phyloP scores from a whole-genome alignment of 2,797 vertebrate species.

The Schizopygopsis pylzovi region DNA sequence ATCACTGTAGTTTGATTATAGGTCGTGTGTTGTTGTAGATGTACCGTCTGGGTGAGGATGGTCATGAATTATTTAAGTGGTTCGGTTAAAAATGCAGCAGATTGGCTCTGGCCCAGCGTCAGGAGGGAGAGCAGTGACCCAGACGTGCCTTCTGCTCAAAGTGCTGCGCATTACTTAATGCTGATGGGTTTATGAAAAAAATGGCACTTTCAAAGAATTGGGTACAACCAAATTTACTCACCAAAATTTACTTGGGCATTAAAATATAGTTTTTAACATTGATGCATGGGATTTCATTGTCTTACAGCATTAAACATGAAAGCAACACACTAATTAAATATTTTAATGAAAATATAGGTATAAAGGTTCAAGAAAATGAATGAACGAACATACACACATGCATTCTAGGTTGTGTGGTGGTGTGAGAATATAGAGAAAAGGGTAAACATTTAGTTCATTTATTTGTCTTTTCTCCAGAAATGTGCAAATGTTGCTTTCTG shows the following conservation, averaged over 20 bases:
- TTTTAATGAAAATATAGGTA: neutral
- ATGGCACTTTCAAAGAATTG: neutral
- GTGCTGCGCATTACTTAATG: neutral
- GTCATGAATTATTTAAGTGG: neutral
- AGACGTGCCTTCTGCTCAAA: conserved; percentile 5
- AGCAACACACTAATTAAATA: neutral
- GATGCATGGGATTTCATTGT: neutral
- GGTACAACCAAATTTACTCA: neutral
- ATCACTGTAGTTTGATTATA: neutral
- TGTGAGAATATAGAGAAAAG: neutral
- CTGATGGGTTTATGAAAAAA: neutral
- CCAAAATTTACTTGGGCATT: no score
- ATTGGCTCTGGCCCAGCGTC: neutral
- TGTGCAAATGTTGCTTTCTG: neutral
- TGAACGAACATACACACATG: neutral
- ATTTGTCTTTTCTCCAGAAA: no score
- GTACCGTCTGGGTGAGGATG: neutral
- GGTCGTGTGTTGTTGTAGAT: neutral
- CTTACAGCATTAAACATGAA: neutral
- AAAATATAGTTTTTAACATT: neutral
- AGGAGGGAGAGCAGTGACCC: neutral
- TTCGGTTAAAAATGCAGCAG: conserved; percentile 9
- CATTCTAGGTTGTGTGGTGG: neutral
- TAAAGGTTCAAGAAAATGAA: neutral
- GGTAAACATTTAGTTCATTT: neutral